These are phyloP conservation scores for Malacoctenus gilli DNA, from an alignment of 2,797 vertebrate genomes.

Conservation along the genomic window DNA sequence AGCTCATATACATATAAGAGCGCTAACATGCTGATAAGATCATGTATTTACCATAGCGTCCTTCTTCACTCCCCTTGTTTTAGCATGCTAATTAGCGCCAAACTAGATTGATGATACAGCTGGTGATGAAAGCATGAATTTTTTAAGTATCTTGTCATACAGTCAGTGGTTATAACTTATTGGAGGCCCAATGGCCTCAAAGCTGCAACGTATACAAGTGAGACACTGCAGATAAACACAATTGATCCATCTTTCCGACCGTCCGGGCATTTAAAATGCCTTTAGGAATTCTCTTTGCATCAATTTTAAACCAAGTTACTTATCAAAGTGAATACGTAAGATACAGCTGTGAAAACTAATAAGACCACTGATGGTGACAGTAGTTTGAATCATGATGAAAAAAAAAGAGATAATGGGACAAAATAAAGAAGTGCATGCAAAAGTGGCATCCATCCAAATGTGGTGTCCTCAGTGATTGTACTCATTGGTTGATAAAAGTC, in stretches of 20 bases:
- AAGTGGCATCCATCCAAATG: slow-evolving; percentile 5
- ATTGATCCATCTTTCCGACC: too few relatives aligned
- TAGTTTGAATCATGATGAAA: neutral
- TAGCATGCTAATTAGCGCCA: too few relatives aligned
- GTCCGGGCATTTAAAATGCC: too few relatives aligned
- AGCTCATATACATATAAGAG: too few relatives aligned
- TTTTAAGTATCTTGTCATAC: too few relatives aligned
- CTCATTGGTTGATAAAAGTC: slow-evolving; percentile 14
- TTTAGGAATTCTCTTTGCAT: slow-evolving; percentile 9
- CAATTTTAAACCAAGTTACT: slow-evolving; percentile 4
- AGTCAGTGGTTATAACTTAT: too few relatives aligned
- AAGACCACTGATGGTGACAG: neutral
- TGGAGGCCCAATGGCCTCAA: neutral
- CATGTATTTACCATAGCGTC: too few relatives aligned
- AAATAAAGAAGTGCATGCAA: slow-evolving; percentile 39
- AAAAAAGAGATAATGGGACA: slow-evolving; percentile 14
- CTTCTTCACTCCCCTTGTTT: too few relatives aligned
- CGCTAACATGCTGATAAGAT: too few relatives aligned
- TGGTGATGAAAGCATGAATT: too few relatives aligned
- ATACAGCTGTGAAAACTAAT: neutral
- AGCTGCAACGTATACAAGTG: neutral
- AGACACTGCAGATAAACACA: too few relatives aligned
- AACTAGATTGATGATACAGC: too few relatives aligned
- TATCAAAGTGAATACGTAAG: neutral
- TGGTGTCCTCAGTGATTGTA: neutral